phyloP scores from a whole-genome alignment of 2,888 invertebrate genomes.

The Drosophila algonquin region DNA sequence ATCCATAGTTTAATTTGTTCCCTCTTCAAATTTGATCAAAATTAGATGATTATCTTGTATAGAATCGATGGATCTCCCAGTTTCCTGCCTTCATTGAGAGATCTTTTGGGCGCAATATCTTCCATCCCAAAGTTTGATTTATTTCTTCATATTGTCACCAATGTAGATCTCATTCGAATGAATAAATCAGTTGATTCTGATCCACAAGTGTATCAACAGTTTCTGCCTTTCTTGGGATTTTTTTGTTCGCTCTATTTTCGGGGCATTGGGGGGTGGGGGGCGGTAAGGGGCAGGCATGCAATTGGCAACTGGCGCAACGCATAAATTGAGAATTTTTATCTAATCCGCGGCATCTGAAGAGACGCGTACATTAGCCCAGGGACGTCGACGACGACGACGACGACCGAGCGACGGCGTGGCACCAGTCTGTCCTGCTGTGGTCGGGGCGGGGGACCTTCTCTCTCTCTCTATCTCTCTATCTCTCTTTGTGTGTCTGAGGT shows the following conservation, averaged over 20 bases:
- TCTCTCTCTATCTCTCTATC: background rate
- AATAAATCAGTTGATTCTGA: background rate
- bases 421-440: constrained; percentile 33
- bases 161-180: background rate
- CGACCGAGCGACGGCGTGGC: constrained; percentile 17
- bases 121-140: background rate
- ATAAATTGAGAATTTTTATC: constrained; percentile 80
- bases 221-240: background rate
- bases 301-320: constrained; percentile 72
- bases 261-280: constrained; percentile 35
- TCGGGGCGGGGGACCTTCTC: background rate
- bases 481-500: background rate
- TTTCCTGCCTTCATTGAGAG: no score
- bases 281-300: constrained; percentile 31
- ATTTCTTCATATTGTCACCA: background rate
- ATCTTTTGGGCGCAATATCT: no score
- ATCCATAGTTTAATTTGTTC: background rate
- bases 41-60: no score
- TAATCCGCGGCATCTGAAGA: constrained; percentile 78
- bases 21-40: background rate
- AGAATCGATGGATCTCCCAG: no score
- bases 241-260: background rate
- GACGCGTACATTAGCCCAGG: constrained; percentile 68
- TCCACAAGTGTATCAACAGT: background rate
- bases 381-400: constrained; percentile 3